Evolutionary conservation across 1,140 invertebrate genomes (phyloP), one percentile per base, ranked within the genome.

Genomic region (Melipona quadrifasciata): DNA sequence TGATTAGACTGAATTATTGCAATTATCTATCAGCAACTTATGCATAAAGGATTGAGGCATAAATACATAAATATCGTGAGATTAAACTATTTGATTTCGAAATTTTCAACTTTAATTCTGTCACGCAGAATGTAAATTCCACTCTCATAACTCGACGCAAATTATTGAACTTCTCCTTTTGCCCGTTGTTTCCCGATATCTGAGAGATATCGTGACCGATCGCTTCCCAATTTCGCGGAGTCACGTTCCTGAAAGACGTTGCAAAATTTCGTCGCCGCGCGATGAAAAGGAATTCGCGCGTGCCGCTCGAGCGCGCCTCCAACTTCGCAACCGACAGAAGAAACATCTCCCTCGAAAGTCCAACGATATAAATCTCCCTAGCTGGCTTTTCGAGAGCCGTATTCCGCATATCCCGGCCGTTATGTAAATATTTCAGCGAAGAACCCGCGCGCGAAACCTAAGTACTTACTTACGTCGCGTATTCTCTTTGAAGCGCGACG

Each of bases 351-450:
- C 24, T 61, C 24, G 53, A 80, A 51, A 58, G 31, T 47, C 47
- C 68, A 55, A 16, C 19, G 65, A 67, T 81, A 71, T 65, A 82
- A 82, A 80, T 81, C 70, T 39, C 14, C 39, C 6, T 47, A 24
- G 10, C 53, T 58, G 16, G 67, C 11, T 57, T 70, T 27, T 39
- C 51, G 31, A 2, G 1, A 2, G 47, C 4, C 27, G 12, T 64
- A 27, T 24, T 8, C 8, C 17, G 51, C 57, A 24, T 64, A 34
- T 64, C 47, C 47, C 74, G 21, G 74, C 84, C 64, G 80, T 87
- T 75, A 79, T 71, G 86, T 57, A 87, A 87, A 84, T 87, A 31
- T 71, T 31, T 24, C 47, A n/a, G 27, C 39, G 80, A 67, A 75
- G 27, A 75, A 47, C 24, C 31, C 73, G 73, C 73, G 27, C 53